These are phyloP conservation scores for Neoscelio sp. DNA, from an alignment of 2,888 invertebrate species.

Conservation along the genomic window DNA sequence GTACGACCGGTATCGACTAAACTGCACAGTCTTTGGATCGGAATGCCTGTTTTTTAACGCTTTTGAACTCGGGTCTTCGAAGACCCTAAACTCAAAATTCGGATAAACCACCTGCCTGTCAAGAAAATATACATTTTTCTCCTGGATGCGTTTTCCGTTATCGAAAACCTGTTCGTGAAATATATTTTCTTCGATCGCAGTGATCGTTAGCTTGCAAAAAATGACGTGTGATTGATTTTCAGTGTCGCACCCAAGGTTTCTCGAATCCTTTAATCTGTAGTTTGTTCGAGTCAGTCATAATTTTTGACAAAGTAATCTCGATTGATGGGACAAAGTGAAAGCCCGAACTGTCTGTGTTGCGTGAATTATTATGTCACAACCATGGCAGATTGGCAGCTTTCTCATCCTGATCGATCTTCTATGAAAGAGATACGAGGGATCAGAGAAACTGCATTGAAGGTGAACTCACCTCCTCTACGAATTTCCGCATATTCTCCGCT, in stretches of 20 bases:
- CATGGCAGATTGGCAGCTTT: slow-evolving; percentile 43
- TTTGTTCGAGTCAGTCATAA: slow-evolving; percentile 7
- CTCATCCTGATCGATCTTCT: slow-evolving; percentile 33
- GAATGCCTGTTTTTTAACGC: no score
- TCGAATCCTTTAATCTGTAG: slow-evolving; percentile 53
- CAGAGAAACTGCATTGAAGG: slow-evolving; percentile 56
- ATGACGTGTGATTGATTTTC: slow-evolving; percentile 51
- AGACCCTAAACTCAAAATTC: neutral
- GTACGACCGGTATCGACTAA: no score
- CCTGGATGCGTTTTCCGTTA: no score
- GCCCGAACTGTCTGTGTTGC: slow-evolving; percentile 25
- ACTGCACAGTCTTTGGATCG: no score
- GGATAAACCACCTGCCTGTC: neutral
- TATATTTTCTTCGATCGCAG: no score
- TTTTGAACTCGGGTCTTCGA: neutral
- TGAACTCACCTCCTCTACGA: slow-evolving; percentile 24
- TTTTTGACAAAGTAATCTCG: slow-evolving; percentile 36
- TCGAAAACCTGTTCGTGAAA: no score
- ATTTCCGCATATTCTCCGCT: slow-evolving; percentile 56
- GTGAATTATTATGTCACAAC: slow-evolving; percentile 55
- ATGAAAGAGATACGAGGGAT: slow-evolving; percentile 33
- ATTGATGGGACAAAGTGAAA: slow-evolving; percentile 47
- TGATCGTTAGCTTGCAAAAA: slow-evolving; percentile 1
- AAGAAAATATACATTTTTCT: neutral
- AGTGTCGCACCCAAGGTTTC: slow-evolving; percentile 46